Evolutionary conservation across 2,113 vertebrate genomes (phyloP), one percentile per base, ranked within the genome.

Genomic region (Agapornis roseicollis): DNA sequence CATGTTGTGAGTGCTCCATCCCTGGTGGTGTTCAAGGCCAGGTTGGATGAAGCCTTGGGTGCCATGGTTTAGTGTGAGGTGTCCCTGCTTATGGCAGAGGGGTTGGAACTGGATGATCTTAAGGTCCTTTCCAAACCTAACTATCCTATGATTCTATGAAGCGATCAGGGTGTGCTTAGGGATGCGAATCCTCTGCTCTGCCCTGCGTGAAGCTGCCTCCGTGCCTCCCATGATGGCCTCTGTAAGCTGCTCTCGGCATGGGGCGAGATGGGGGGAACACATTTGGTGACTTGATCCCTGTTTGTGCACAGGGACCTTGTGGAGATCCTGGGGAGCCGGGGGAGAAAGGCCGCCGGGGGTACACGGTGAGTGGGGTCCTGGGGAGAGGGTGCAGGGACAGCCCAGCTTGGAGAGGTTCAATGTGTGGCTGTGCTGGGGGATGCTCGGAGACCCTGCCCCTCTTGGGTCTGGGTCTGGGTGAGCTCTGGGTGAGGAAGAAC

Each of bases 311-410:
- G 99, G 99, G 99, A 29, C 97, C 95, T 35, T 78, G 96, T 1
- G 99, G 99, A 65, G 97, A 98, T 19, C 96, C 98, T 1, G 99
- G 99, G 39, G 85, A 97, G 24, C 97, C 96, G 3, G 99, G 99
- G 16, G 77, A n/a, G 50, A 97, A 98, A 20, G 99, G 98, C 39
- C 96, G 24, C 33, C 70, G 41, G 29, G 99, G 99, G 23, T 97
- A 98, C 80, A 96, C 82, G 98, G 99, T 99, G 93, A 97, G 96
- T 80, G 58, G 14, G 65, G 85, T 17, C 6, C 24, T 53, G 44
- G 10, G 39, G 6, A 18, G 44, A 15, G 72, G 47, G 24, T 17
- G 2, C 0, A 2, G 61, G 74, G 10, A 56, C 3, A 46, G 6
- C 13, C 20, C 4, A 2, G 23, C 15, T 18, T 7, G 63, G 58